Base-by-base conservation (phyloP, 2,888 invertebrate genomes). In the Trissonchulus sp. region DNA sequence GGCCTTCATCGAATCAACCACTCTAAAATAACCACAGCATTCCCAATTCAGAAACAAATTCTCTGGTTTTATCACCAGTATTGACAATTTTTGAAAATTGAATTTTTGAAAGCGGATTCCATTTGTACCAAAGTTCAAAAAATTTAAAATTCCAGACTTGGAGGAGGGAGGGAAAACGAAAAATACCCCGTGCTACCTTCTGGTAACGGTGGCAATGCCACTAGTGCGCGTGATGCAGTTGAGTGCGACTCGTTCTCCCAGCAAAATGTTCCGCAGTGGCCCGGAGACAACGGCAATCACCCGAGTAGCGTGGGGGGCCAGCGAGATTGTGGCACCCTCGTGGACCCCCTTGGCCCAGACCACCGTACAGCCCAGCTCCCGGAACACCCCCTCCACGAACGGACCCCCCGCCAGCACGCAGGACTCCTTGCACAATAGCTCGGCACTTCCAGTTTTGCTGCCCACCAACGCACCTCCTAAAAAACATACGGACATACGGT, bases 341-440 rank as follows among this genome's bases (percentile, higher is more conserved):
- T n/a, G n/a, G n/a, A n/a, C n/a, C n/a, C n/a, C n/a, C n/a, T n/a
- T n/a, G n/a, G n/a, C 76, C 86, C 86, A 86, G 15, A 80, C 76
- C 2, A 85, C 83, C 2, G 63, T 73, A 76, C 86, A 85, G 34
- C 83, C 83, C 23, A 86, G 77, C 78, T 85, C 84, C 65, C 81
- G 77, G 76, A 86, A 86, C 0, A 87, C 77, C 8, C 85, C 85
- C 74, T 86, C 82, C 63, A 85, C 82, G 78, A 87, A 87, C 0
- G 86, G 86, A 60, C 80, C 77, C 0, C 86, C 86, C 1, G 86
- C 85, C 18, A 86, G 75, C 31, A 86, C 82, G 0, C 86, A 86
- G 8, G 80, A 76, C 35, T 73, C 63, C 75, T 79, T 81, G 74
- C 76, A 77, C n/a, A 75, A 77, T 33, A 80, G 79, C 3, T 36